Evolutionary conservation across 2,113 vertebrate genomes (phyloP).

Genomic region (Neogale vison): DNA sequence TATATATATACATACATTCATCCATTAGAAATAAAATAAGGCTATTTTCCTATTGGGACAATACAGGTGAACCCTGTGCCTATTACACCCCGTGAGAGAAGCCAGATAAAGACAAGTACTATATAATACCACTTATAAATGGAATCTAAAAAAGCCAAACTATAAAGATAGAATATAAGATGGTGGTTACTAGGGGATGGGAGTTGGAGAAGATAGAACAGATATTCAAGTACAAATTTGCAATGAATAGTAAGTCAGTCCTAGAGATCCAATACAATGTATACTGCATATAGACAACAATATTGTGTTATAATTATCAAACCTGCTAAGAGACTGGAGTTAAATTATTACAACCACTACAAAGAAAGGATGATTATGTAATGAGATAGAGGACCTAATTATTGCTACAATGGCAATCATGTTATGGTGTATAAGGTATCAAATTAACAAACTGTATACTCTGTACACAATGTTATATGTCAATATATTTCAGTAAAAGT

Average conservation of each 20-base stretch:
- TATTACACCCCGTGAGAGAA: not conserved
- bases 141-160: not conserved
- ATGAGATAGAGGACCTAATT: not conserved
- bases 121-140: not conserved
- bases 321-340: not conserved
- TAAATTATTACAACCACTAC: not conserved
- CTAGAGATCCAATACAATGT: not conserved
- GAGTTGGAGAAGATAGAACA: not conserved
- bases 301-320: not conserved
- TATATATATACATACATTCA: not conserved
- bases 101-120: not conserved
- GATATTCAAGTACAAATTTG: not conserved
- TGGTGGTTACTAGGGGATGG: not conserved
- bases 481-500: not conserved
- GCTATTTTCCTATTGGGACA: not conserved
- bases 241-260: not conserved
- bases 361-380: not conserved
- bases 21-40: not conserved
- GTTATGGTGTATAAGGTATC: not conserved
- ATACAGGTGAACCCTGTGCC: not conserved
- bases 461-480: not conserved
- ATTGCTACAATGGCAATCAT: not conserved
- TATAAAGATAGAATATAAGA: not conserved
- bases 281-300: not conserved
- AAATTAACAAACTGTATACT: not conserved